These are phyloP conservation scores for Chironomus tepperi DNA, from an alignment of 1,140 invertebrate species.

Conservation along the genomic window DNA sequence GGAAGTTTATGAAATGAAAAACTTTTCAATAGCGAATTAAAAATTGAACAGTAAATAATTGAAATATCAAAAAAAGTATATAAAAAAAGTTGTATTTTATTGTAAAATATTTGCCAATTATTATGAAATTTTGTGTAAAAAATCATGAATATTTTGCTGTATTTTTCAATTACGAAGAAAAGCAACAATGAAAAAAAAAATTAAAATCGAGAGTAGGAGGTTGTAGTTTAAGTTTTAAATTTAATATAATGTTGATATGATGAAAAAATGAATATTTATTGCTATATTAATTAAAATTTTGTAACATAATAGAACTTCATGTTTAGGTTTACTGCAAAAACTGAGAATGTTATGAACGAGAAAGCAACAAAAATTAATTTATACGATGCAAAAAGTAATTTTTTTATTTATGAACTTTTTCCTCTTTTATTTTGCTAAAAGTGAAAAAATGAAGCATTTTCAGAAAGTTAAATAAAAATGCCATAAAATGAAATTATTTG, in stretches of 20 bases:
- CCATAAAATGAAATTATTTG: not conserved
- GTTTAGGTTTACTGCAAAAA: not conserved
- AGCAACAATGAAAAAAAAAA: not conserved
- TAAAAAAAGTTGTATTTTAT: slow-evolving; percentile 4
- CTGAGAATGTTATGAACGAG: not conserved
- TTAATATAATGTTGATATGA: not conserved
- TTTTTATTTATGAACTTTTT: not conserved
- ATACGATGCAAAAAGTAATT: not conserved
- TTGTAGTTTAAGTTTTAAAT: slow-evolving; percentile 14
- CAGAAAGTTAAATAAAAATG: slow-evolving; percentile 6
- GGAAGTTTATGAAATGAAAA: not conserved
- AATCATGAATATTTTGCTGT: too few relatives aligned
- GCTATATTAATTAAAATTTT: slow-evolving; percentile 9
- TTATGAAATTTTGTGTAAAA: not conserved
- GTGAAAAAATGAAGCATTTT: not conserved
- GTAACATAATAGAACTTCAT: not conserved
- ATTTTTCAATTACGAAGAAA: not conserved
- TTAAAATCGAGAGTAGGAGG: not conserved
- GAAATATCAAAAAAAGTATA: not conserved
- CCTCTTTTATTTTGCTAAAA: not conserved
- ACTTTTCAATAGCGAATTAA: not conserved
- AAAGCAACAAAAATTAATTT: not conserved
- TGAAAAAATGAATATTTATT: not conserved
- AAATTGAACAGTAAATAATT: slow-evolving; percentile 2
- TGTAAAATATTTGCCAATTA: not conserved